Conservation (phyloP, 53 echinoderm and acorn worm genomes). For the Astropecten irregularis region DNA sequence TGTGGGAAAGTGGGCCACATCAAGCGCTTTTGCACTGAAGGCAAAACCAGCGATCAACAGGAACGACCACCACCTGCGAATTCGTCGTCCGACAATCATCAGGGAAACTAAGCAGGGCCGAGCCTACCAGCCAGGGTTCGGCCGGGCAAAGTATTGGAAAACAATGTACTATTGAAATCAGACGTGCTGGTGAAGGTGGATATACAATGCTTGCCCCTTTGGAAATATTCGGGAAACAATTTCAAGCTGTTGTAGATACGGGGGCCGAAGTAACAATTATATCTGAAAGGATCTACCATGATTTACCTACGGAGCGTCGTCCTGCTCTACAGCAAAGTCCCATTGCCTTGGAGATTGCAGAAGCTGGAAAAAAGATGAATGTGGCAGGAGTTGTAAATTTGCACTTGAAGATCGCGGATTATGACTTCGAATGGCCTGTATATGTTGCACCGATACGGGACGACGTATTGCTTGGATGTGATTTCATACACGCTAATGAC, state of each 20-base stretch:
- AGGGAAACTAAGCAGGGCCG: too few species aligned
- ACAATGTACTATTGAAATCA: too few species aligned
- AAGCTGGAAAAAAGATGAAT: slow-evolving; percentile 3
- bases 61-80: background rate
- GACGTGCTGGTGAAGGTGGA: too few species aligned
- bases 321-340: background rate
- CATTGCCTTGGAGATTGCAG: background rate
- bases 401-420: background rate
- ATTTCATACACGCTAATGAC: slow-evolving; percentile 1
- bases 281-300: background rate
- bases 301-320: background rate
- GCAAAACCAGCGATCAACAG: too few species aligned
- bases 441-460: background rate
- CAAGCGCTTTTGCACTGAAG: too few species aligned
- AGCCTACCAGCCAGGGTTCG: too few species aligned
- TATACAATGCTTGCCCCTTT: background rate
- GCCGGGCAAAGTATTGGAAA: too few species aligned
- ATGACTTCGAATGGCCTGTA: background rate
- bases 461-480: slow-evolving; percentile 12
- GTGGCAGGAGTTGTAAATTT: background rate
- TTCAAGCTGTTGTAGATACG: background rate
- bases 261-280: background rate
- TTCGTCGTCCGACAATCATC: background rate
- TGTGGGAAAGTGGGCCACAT: too few species aligned
- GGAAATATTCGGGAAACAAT: background rate